A percentile compares a stretch with the other conserved stretches of the same genome.
phyloP scores from a whole-genome alignment of 2,888 invertebrate genomes.

The Hypomecis atomaria region DNA sequence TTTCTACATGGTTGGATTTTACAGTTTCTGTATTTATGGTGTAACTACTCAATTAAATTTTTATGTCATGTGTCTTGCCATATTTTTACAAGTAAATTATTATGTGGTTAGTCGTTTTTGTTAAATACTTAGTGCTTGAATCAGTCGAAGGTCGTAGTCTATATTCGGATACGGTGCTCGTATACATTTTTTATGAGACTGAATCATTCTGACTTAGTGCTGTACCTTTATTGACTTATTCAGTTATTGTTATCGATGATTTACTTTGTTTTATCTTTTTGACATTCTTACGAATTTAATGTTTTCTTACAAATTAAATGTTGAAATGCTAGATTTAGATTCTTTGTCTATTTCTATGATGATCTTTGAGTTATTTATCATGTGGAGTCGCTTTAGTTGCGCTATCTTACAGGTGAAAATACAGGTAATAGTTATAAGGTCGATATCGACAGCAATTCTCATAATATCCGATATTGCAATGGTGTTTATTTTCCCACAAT shows the following conservation, averaged over 20 bases:
- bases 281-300: no score
- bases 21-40: no score
- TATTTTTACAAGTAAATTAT: not conserved
- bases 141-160: conserved; percentile 68
- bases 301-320: no score
- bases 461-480: conserved; percentile 20
- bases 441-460: conserved; percentile 13
- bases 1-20: no score
- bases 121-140: conserved; percentile 52
- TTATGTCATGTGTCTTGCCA: no score
- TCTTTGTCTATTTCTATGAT: no score
- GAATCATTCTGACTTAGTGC: conserved; percentile 37
- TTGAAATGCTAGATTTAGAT: no score
- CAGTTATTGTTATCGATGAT: conserved; percentile 5
- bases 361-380: not conserved
- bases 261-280: no score
- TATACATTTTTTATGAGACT: conserved; percentile 54
- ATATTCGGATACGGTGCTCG: conserved; percentile 57
- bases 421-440: conserved; percentile 2
- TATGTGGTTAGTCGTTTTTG: conserved; percentile 37
- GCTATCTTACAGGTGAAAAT: no score
- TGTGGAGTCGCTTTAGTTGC: no score
- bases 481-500: conserved; percentile 22
- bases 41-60: no score
- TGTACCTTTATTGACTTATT: conserved; percentile 15